Evolutionary conservation across 2,797 vertebrate species (phyloP), one percentile per base, ranked within the genome.

Genomic region (Poecilia velifera): DNA sequence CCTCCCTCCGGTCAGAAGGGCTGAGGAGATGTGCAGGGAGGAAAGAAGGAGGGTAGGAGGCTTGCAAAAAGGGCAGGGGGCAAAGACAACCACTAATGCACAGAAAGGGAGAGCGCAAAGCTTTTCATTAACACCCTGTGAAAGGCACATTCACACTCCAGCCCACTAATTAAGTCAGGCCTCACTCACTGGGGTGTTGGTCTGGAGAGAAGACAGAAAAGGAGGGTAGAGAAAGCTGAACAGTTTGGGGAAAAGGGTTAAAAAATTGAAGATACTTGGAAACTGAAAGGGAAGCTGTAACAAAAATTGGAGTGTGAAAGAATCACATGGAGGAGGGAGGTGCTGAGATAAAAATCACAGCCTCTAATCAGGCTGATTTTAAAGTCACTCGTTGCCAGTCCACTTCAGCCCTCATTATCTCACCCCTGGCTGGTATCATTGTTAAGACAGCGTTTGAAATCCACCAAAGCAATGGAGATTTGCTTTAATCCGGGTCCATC

Each of bases 111-210:
- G 93, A 93, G 89, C 74, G 94, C 96, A 97, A 97, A 97, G 96
- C 96, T 97, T 97, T 98, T 97, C 96, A 98, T 98, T 98, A 97
- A 97, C 95, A 96, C 94, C 93, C 95, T 95, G 95, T 96, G 96
- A 97, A 97, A 97, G 97, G 96, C 96, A 95, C 93, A 95, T 96
- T 97, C 96, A 95, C 96, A 96, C 95, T 95, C 95, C 94, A 96
- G 94, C 96, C 95, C 96, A 95, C 96, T 97, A 97, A 98, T 97
- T 97, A 97, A 96, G 95, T 95, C 96, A 96, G 95, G 94, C 92
- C 95, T 96, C 94, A 94, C 95, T 96, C 96, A 96, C 96, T 94
- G 88, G 96, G 96, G 94, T 94, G 92, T 93, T 87, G 90, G 90
- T 82, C 81, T 49, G 81, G 88, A 79, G 78, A 78, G 80, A 84